Conservation (phyloP, 2,888 invertebrate genomes). For the Mactromeris polynyma region DNA sequence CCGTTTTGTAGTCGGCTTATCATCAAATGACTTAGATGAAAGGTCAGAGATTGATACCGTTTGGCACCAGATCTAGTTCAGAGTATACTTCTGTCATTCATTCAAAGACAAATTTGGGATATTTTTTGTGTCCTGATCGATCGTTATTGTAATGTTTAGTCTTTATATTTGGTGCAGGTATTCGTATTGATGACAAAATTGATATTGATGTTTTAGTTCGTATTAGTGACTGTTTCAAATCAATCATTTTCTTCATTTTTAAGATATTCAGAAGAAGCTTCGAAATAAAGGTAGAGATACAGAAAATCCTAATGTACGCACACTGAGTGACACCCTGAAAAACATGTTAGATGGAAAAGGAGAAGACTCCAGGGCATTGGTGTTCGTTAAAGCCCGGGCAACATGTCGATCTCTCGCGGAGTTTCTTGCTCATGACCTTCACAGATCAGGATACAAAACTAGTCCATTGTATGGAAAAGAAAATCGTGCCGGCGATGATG, state of each 20-base stretch:
- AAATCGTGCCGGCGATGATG: constrained; percentile 56
- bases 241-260: neutral
- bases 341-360: constrained; percentile 62
- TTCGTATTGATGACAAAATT: too few species aligned
- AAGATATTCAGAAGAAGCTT: constrained; percentile 67
- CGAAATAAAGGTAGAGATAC: constrained; percentile 3
- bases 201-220: too few species aligned
- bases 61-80: too few species aligned
- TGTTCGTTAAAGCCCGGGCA: constrained; percentile 78
- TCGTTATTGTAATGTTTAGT: too few species aligned
- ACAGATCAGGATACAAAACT: constrained; percentile 23
- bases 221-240: too few species aligned
- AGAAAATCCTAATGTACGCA: constrained; percentile 74
- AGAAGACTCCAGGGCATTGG: constrained; percentile 70
- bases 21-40: too few species aligned
- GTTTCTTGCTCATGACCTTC: constrained; percentile 66
- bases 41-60: too few species aligned
- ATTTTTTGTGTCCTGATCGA: too few species aligned
- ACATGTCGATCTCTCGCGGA: constrained; percentile 71
- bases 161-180: too few species aligned
- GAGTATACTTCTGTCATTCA: too few species aligned
- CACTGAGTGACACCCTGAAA: constrained; percentile 61
- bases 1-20: too few species aligned
- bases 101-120: too few species aligned
- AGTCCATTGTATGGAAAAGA: constrained; percentile 59